Conservation (phyloP, 2,888 invertebrate species). For the Chalcosyrphus nemorum region DNA sequence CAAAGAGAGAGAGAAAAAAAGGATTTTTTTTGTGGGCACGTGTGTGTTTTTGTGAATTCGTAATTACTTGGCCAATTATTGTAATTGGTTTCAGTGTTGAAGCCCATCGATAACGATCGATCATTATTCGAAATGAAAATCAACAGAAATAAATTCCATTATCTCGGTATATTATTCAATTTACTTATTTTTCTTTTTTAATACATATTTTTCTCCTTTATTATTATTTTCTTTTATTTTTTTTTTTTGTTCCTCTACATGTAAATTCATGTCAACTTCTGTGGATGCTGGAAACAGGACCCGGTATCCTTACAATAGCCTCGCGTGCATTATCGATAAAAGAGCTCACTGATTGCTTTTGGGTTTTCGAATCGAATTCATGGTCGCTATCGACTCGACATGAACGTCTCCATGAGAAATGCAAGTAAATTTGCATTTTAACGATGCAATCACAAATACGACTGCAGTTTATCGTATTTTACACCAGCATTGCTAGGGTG, state of each 20-base stretch:
- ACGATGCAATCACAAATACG: not conserved
- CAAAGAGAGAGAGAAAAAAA: not conserved
- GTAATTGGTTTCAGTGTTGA: conserved; percentile 46
- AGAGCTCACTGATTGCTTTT: conserved; percentile 18
- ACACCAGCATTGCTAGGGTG: not conserved
- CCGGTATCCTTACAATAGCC: conserved; percentile 1
- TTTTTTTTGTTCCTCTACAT: not conserved
- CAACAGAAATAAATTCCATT: conserved; percentile 26
- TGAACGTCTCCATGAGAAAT: not conserved
- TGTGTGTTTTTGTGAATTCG: not conserved
- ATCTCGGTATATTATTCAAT: conserved; percentile 1
- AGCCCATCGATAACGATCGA: conserved; percentile 32
- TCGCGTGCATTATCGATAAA: not conserved
- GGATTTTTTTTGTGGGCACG: not conserved
- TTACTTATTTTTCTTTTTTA: not conserved
- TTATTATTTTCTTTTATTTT: not conserved
- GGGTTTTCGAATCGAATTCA: not conserved
- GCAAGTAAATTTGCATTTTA: not conserved
- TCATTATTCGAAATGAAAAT: conserved; percentile 41
- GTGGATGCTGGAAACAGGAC: not conserved
- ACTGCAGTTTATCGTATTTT: not conserved
- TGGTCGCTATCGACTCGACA: not conserved
- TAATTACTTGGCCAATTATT: conserved; percentile 59
- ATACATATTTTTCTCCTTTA: not conserved
- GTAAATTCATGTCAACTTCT: conserved; percentile 5